Base-by-base conservation (phyloP, 2,113 vertebrate species). In the Pelvicachromis taeniatus region DNA sequence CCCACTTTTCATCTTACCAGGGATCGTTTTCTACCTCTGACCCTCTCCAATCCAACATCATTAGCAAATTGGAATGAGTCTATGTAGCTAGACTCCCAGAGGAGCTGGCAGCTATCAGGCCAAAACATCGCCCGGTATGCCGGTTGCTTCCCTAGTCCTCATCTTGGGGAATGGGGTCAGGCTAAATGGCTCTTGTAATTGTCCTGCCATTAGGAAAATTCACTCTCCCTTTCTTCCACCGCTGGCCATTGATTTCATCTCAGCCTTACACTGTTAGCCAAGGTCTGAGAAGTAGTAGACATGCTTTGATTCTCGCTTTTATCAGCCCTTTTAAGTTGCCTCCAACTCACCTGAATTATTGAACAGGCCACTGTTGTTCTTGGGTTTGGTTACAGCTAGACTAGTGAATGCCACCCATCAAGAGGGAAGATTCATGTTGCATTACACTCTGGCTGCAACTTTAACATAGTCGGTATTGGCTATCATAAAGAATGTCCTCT, bases 191-290 rank as follows among this genome's bases (percentile, higher is more conserved):
- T 93, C 93, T 95, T 94, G 94, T 96, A 96, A 95, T 95, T 95
- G 94, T 94, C 83, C 88, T 93, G 93, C 95, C 95, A 95, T 96
- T 95, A 95, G 94, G 95, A 95, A 95, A 95, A 96, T 95, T 94
- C 94, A 91, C 90, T 95, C 91, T 94, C 93, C 90, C 90, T 94
- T 95, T 91, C 89, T 91, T 89, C 87, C 88, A 93, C 92, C 92
- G 87, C 88, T 82, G 78, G 55, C 79, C 94, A 96, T 96, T 91
- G 95, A 96, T 96, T 96, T 95, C 91, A 94, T 94, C 95, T 96
- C 94, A 89, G 85, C 81, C 89, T 95, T 94, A 95, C 95, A 92
- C 92, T 73, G 77, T 86, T 87, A 90, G 91, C 89, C 89, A 89
- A 90, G 89, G 91, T 86, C 93, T 94, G 90, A 91, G 88, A 91